Evolutionary conservation across 2,797 vertebrate genomes (phyloP).

Genomic region (Mionectes olivaceus): DNA sequence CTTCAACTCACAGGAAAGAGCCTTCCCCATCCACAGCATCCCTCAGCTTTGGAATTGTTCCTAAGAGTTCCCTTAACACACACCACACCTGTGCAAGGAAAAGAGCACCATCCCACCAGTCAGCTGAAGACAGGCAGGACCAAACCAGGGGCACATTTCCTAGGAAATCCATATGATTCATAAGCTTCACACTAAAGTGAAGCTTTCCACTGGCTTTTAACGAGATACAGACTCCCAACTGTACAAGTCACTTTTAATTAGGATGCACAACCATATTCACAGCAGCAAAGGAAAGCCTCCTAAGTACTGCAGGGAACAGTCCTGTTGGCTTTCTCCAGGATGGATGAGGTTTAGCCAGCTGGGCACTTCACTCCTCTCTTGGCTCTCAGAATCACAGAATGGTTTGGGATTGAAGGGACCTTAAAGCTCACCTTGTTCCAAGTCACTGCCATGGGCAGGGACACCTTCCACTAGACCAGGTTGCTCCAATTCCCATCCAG

Average conservation of each 20-base stretch:
- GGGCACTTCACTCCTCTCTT: background rate
- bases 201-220: background rate
- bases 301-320: background rate
- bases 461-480: background rate
- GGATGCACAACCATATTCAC: too few relatives aligned
- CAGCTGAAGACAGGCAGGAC: background rate
- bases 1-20: background rate
- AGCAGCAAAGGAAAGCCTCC: background rate
- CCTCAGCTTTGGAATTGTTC: background rate
- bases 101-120: background rate
- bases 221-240: accelerated
- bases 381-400: background rate
- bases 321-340: background rate
- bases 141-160: background rate
- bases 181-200: background rate
- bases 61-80: background rate
- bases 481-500: background rate
- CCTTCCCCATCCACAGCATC: background rate
- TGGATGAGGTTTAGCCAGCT: background rate
- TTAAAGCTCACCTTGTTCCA: background rate
- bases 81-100: accelerated
- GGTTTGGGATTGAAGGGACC: background rate
- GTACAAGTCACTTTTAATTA: background rate
- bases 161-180: background rate
- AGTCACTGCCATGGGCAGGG: background rate